A percentile compares a stretch with the other conserved stretches of the same genome.
Evolutionary conservation across 2,888 invertebrate genomes (phyloP).

Genomic region (Hermaeophaga mercurialis): DNA sequence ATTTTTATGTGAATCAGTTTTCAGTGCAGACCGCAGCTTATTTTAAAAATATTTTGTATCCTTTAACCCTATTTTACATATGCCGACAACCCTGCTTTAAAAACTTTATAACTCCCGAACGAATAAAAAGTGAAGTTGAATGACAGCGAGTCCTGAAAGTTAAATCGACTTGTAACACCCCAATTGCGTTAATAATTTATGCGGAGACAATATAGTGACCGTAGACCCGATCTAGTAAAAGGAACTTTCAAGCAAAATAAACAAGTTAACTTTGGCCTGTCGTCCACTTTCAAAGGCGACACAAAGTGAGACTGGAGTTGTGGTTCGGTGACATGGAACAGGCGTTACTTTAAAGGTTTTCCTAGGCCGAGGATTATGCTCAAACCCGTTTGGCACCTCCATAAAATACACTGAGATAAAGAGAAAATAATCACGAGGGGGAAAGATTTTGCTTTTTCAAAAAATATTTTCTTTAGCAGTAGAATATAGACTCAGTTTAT

Average conservation of each 20-base stretch:
- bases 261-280: constrained; percentile 20
- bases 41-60: too few species aligned
- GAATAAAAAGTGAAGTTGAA: not conserved
- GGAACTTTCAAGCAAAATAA: constrained; percentile 25
- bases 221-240: constrained; percentile 6
- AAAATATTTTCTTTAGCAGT: too few species aligned
- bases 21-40: too few species aligned
- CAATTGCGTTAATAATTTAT: not conserved
- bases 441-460: too few species aligned
- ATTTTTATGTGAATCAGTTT: too few species aligned
- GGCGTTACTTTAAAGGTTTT: constrained; percentile 23
- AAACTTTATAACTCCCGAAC: too few species aligned
- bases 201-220: constrained; percentile 1
- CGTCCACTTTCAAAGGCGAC: constrained; percentile 16
- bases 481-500: too few species aligned
- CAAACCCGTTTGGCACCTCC: constrained; percentile 15
- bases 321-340: constrained; percentile 22
- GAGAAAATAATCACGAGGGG: too few species aligned
- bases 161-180: constrained; percentile 1
- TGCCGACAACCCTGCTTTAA: too few species aligned
- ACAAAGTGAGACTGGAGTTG: not conserved
- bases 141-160: not conserved
- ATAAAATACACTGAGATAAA: too few species aligned
- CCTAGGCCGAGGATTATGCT: constrained; percentile 10
- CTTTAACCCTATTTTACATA: too few species aligned